Evolutionary conservation across 2,888 invertebrate genomes (phyloP), one percentile per base, ranked within the genome.

Genomic region (Drosophila emarginata): DNA sequence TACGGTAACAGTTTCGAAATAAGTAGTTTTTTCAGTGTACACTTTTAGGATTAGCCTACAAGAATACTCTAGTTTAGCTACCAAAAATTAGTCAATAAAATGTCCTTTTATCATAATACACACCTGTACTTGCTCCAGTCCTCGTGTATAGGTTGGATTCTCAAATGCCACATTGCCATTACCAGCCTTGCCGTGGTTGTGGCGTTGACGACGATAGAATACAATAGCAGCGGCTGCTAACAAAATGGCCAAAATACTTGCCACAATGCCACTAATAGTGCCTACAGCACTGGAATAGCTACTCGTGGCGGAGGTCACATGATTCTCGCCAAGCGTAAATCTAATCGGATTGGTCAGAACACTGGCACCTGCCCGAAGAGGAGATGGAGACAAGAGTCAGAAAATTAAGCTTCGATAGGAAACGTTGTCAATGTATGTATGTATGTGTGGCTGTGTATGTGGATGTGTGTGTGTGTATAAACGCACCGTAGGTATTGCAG

Each of bases 121-220:
- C 92, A 95, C 96, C 92, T 96, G 95, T 60, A 95, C 93, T 80
- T 95, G 95, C 84, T 96, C 96, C 72, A 95, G 94, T 88, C 96
- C 96, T 68, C 96, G 93, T 75, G 96, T 93, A 92, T 96, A 96
- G 90, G 96, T 96, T 9, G 96, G 96, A 91, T 96, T 96, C 92
- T 96, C 96, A 90, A 96, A 96, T 14, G 96, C 96, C 64, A 96
- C 96, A 37, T 82, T 82, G 72, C 95, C 95, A 85, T 94, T 94
- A 71, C 94, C 89, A 15, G 88, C 85, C 69, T 91, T 89, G 74
- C 91, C 89, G 60, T 88, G 82, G 58, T 87, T 82, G 59, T 88
- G 90, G 62, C 90, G 90, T 67, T 90, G 89, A 21, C 91, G 91
- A 36, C 91, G 90, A 76, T 91, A 91, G 76, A 91, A 88, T 57